Evolutionary conservation across 2,797 vertebrate species (phyloP), one percentile per base, ranked within the genome.

Genomic region (Rhinogobio ventralis): DNA sequence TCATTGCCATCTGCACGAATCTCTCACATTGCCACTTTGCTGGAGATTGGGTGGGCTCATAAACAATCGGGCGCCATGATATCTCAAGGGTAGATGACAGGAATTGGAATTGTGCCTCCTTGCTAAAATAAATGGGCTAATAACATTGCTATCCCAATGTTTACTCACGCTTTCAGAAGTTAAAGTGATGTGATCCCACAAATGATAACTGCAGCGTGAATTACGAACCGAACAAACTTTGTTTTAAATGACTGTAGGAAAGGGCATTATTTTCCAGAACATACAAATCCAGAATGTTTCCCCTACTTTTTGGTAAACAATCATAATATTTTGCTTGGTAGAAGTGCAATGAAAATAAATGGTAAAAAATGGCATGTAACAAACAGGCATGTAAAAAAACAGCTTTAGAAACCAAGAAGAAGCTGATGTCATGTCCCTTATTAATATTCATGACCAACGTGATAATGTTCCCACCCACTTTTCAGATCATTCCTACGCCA

Each of bases 21-120:
- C 85, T 86, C 91, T 91, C 86, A 85, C 90, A 82, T 87, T 91
- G 91, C 91, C 91, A 89, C 90, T 91, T 91, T 87, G 86, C 68
- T 30, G 89, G 90, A 89, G 92, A 90, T 92, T 90, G 76, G 30
- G 87, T 87, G 49, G 46, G 77, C 89, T 86, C 85, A 90, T 94
- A 93, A 94, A 94, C 91, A 92, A 93, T 84, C 87, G 19, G 75
- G 60, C 17, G 42, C 79, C 75, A 74, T 89, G 81, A 87, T 91
- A 92, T 92, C 90, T 91, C 89, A 90, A 90, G 91, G 88, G 88
- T 90, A 79, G 49, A 90, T 85, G 83, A 46, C 57, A 7, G 86
- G 84, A 89, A 85, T 85, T 89, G 90, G 89, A 91, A n/a, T 57
- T 71, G 86, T 91, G 89, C 86, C 87, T 91, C 81, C 75, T 88